phyloP scores from a whole-genome alignment of 1,140 invertebrate genomes.

The Atta colombica region DNA sequence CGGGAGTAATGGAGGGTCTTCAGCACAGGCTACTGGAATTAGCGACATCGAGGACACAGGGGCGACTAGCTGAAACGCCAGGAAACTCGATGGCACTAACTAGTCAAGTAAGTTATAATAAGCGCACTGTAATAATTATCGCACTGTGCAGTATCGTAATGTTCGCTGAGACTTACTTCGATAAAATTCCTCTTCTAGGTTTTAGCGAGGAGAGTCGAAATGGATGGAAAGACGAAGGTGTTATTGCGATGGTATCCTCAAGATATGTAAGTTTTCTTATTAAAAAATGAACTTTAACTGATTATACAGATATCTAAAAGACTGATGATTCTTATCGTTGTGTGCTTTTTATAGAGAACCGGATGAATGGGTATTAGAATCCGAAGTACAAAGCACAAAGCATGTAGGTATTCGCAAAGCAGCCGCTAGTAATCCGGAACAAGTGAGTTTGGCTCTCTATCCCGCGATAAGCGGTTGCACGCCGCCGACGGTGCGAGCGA shows the following conservation, averaged over 20 bases:
- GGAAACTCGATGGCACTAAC: slow-evolving; percentile 88
- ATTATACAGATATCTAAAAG: background rate
- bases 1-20: slow-evolving; percentile 94
- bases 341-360: slow-evolving; percentile 84
- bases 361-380: slow-evolving; percentile 89
- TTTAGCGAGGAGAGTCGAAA: slow-evolving; percentile 88
- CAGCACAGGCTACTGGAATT: slow-evolving; percentile 90
- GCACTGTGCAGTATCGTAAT: background rate
- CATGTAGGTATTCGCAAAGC: slow-evolving; percentile 87
- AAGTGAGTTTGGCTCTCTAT: slow-evolving; percentile 81
- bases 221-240: slow-evolving; percentile 88
- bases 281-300: slow-evolving; percentile 22
- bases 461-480: slow-evolving; percentile 78
- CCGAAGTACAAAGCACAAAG: slow-evolving; percentile 87
- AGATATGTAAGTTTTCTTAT: slow-evolving; percentile 88
- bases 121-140: background rate
- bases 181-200: slow-evolving; percentile 83
- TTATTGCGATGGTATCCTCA: slow-evolving; percentile 90
- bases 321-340: background rate
- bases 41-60: slow-evolving; percentile 89
- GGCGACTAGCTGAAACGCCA: slow-evolving; percentile 85
- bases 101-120: slow-evolving; percentile 87
- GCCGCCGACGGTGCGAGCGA: slow-evolving; percentile 73
- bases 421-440: slow-evolving; percentile 82
- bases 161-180: slow-evolving; percentile 2